Percentiles rank a stretch among this genome's conserved stretches.
These are phyloP conservation scores for Ephestia elutella DNA, from an alignment of 1,140 invertebrate species.

Conservation along the genomic window DNA sequence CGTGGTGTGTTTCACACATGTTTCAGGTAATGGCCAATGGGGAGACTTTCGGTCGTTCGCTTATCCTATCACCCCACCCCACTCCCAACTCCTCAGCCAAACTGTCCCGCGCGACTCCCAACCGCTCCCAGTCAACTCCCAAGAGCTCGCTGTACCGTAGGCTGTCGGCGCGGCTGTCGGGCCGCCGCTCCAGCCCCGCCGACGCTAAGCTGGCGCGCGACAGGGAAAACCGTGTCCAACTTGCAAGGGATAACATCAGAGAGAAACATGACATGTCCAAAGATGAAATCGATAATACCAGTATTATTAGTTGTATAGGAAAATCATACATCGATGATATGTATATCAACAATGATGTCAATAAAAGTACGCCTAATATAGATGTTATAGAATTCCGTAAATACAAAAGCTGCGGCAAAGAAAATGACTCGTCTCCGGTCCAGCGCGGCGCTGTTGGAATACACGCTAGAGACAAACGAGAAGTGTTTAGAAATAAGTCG, in stretches of 20 bases:
- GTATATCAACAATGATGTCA: slow-evolving; percentile 33
- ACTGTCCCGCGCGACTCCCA: slow-evolving; percentile 52
- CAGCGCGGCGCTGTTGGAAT: slow-evolving; percentile 34
- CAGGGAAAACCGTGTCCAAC: slow-evolving; percentile 47
- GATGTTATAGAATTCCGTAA: slow-evolving; percentile 42
- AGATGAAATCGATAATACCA: slow-evolving; percentile 39
- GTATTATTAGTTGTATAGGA: slow-evolving; percentile 54
- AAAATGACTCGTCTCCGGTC: slow-evolving; percentile 48
- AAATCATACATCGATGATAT: slow-evolving; percentile 49
- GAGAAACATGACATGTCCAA: slow-evolving; percentile 37
- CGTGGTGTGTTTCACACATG: slow-evolving; percentile 74
- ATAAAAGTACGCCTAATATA: slow-evolving; percentile 27
- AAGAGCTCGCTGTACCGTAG: slow-evolving; percentile 68
- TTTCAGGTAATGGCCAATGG: slow-evolving; percentile 76
- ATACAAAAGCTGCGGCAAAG: slow-evolving; percentile 47
- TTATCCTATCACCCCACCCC: slow-evolving; percentile 66
- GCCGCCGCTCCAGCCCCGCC: slow-evolving; percentile 48
- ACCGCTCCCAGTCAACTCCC: slow-evolving; percentile 61
- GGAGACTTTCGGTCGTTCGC: slow-evolving; percentile 74
- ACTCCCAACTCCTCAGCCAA: slow-evolving; percentile 48
- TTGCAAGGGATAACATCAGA: slow-evolving; percentile 48
- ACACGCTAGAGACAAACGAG: slow-evolving; percentile 60
- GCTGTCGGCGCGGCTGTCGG: slow-evolving; percentile 61
- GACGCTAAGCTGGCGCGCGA: slow-evolving; percentile 36
- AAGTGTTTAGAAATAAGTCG: slow-evolving; percentile 70